Evolutionary conservation across 2,888 invertebrate species (phyloP).

Genomic region (Pegoplata infirma): DNA sequence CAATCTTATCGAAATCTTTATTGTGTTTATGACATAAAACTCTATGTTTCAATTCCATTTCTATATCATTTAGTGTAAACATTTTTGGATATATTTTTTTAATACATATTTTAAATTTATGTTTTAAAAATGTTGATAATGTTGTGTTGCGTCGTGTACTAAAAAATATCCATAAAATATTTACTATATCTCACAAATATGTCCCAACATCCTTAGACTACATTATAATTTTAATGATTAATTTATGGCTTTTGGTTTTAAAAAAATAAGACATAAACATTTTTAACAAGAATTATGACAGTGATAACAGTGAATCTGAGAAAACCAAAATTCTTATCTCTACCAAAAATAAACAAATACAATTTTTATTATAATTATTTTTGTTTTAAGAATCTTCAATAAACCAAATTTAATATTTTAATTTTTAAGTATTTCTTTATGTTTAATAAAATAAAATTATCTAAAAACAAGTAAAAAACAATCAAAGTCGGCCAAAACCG

Average conservation of each 20-base stretch:
- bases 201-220: slow-evolving; percentile 1
- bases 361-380: not conserved
- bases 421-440: no score
- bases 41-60: not conserved
- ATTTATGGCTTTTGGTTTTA: slow-evolving; percentile 8
- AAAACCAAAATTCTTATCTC: slow-evolving; percentile 15
- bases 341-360: not conserved
- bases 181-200: no score
- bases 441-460: no score
- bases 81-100: not conserved
- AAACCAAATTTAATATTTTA: no score
- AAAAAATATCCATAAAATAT: not conserved
- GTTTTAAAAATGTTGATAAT: not conserved
- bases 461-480: no score
- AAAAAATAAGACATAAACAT: slow-evolving; percentile 31
- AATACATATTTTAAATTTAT: no score
- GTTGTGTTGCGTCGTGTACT: no score
- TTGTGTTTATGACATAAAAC: not conserved
- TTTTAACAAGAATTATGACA: not conserved
- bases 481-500: no score
- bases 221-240: not conserved
- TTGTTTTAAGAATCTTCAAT: no score
- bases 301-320: slow-evolving; percentile 24
- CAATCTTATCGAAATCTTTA: no score
- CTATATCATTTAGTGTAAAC: not conserved